phyloP scores from a whole-genome alignment of 2,888 invertebrate species.

The Frankliniella fusca region DNA sequence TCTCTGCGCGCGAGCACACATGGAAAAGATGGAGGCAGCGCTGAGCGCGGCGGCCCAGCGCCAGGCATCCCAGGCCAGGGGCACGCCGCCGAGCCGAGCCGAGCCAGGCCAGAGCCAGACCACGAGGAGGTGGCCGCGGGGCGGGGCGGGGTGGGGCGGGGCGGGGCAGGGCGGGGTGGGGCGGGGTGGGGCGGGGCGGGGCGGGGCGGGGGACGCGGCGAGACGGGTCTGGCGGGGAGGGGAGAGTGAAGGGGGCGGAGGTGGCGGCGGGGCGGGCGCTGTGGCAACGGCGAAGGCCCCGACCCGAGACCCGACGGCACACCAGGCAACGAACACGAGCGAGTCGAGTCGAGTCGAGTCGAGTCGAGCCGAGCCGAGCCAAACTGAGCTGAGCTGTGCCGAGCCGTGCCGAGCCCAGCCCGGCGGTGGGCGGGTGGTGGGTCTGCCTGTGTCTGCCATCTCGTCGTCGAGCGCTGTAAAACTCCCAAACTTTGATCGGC shows the following conservation, averaged over 20 bases:
- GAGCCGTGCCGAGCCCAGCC: background rate
- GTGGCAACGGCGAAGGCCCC: too few relatives aligned
- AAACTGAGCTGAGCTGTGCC: too few relatives aligned
- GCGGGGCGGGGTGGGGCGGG: background rate
- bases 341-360: background rate
- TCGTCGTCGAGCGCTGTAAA: background rate
- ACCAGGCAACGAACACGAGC: too few relatives aligned
- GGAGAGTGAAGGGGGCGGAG: too few relatives aligned
- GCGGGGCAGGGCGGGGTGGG: background rate
- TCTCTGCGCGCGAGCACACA: slow-evolving; percentile 34
- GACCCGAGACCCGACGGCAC: too few relatives aligned
- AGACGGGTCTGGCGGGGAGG: too few relatives aligned
- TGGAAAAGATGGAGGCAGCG: slow-evolving; percentile 40
- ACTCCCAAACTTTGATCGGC: slow-evolving; percentile 19
- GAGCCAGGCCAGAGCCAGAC: slow-evolving; percentile 30
- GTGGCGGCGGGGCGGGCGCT: too few relatives aligned
- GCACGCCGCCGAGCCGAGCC: slow-evolving; percentile 15
- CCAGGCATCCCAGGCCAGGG: slow-evolving; percentile 37
- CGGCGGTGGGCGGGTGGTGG: too few relatives aligned
- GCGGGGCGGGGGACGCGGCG: too few relatives aligned
- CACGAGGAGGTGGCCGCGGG: slow-evolving; percentile 40
- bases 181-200: too few relatives aligned
- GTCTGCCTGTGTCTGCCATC: too few relatives aligned
- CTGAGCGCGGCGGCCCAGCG: slow-evolving; percentile 23
- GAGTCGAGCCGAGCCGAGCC: background rate